phyloP scores from a whole-genome alignment of 2,797 vertebrate species.

The Poliocrania exsul region DNA sequence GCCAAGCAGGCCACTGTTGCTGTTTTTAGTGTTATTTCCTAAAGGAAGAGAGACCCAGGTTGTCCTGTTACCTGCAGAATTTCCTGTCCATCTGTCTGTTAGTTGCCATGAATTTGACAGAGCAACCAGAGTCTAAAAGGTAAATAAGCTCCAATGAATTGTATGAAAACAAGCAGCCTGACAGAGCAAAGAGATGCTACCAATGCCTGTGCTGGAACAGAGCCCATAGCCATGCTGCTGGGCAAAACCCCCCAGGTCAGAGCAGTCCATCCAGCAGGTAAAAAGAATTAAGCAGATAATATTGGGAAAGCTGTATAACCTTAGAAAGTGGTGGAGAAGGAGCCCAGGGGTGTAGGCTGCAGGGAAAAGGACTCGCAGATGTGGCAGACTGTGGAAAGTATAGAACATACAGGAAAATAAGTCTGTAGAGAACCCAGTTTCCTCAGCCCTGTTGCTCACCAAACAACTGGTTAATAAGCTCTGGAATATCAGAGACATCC shows the following conservation, averaged over 20 bases:
- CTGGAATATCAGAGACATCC: constrained; percentile 20
- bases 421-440: not conserved
- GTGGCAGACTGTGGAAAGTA: not conserved
- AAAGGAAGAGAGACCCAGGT: not conserved
- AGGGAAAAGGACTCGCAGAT: not conserved
- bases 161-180: not conserved
- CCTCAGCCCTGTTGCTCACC: not conserved
- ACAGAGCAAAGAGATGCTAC: not conserved
- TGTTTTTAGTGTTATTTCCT: not conserved
- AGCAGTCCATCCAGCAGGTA: not conserved
- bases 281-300: not conserved
- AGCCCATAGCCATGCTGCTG: not conserved
- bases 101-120: not conserved
- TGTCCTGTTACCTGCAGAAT: not conserved
- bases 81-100: not conserved
- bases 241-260: not conserved
- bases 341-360: rapidly evolving
- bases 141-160: not conserved
- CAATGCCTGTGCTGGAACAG: not conserved
- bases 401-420: not conserved
- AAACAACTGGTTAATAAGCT: constrained; percentile 35
- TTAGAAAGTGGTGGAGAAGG: not conserved
- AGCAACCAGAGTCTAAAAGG: not conserved
- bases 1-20: not conserved
- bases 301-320: not conserved